Evolutionary conservation across 2,888 invertebrate species (phyloP), one percentile per base, ranked within the genome.

Genomic region (Melangyna quadrimaculata): DNA sequence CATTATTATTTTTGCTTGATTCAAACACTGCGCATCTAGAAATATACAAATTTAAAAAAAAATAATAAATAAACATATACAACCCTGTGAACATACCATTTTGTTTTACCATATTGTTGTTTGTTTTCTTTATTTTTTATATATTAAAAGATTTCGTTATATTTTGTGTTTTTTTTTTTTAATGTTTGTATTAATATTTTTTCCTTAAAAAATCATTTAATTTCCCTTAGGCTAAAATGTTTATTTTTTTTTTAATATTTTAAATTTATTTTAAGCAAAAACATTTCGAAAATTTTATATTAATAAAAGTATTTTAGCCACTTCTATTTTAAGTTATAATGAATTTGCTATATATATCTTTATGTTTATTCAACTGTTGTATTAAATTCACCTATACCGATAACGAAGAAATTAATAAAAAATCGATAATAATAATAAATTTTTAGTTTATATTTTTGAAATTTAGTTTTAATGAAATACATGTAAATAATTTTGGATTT

Each of bases 51-150:
- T 22, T 37, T 8, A 32, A 57, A 19, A n/a, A n/a, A 3, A 37
- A 75, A 7, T 10, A 53, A 43, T 22, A 43, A n/a, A 53, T 8
- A 17, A 53, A 75, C 61, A 35, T 63, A 77, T 80, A 86, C 84
- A 86, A 86, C 84, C 84, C 77, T 86, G 84, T 86, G 77, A 86
- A 84, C 73, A 83, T 78, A 78, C 74, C 74, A 72, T 77, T n/a
- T n/a, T n/a, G n/a, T n/a, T n/a, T n/a, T n/a, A 55, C 29, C 37
- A 81, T 72, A 77, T 24, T 37, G 63, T 45, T 61, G n/a, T 37
- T 37, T 59, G 4, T 22, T 59, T 37, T 37, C 37, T 61, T 24
- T 61, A 37, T 43, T 63, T 43, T 29, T 63, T 71, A 71, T 75
- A 71, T 75, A 75, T 71, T 71, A 71, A 81, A 71, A 77, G 81